These are phyloP conservation scores for Microcebus griseorufus DNA, from an alignment of 2,113 vertebrate genomes.

Conservation along the genomic window DNA sequence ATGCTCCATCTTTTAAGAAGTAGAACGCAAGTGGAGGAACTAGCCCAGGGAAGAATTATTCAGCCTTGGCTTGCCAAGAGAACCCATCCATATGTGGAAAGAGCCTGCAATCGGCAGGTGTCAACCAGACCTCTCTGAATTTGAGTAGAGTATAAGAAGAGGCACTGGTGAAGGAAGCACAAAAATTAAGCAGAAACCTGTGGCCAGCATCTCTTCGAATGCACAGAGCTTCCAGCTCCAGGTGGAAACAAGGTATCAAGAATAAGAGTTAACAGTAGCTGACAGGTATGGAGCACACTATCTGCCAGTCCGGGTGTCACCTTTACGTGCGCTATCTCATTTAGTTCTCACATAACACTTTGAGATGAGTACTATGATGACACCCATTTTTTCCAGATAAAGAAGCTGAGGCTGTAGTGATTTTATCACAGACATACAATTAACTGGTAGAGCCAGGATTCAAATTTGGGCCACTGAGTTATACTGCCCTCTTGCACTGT, in stretches of 20 bases:
- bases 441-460: background rate
- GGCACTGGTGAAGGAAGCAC: background rate
- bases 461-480: background rate
- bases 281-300: accelerated
- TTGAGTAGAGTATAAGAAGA: background rate
- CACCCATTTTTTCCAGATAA: background rate
- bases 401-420: background rate
- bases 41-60: background rate
- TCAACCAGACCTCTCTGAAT: background rate
- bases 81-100: background rate
- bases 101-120: background rate
- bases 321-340: background rate
- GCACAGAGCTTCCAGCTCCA: background rate
- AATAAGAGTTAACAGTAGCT: background rate
- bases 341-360: background rate
- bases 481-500: no score
- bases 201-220: background rate
- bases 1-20: background rate
- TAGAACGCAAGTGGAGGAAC: background rate
- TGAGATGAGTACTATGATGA: background rate
- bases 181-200: background rate
- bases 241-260: background rate
- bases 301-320: background rate
- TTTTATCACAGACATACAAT: background rate
- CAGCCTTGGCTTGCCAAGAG: background rate